These are phyloP conservation scores for Tachypleus tridentatus DNA, from an alignment of 1,140 invertebrate species.

Conservation along the genomic window DNA sequence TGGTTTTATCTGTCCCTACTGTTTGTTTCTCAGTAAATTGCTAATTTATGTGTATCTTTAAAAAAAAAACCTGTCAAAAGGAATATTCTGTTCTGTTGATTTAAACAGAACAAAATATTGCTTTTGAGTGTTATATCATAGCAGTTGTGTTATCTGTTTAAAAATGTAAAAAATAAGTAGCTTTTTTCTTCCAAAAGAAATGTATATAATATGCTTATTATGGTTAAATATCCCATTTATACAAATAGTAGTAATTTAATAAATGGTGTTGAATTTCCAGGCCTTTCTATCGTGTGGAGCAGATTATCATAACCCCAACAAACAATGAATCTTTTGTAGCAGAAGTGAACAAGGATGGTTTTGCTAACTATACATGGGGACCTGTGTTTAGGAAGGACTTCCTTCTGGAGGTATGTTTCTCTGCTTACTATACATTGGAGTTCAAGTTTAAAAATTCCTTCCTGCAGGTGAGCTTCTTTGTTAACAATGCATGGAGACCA, in stretches of 20 bases:
- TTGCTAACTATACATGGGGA: constrained; percentile 46
- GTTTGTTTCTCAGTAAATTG: not conserved
- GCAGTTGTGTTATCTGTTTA: too few species aligned
- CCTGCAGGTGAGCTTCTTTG: too few species aligned
- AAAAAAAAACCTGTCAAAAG: too few species aligned
- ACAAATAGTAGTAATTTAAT: too few species aligned
- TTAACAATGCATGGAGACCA: too few species aligned
- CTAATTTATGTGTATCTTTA: too few species aligned
- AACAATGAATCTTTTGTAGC: constrained; percentile 15
- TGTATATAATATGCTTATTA: too few species aligned
- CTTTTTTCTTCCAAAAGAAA: too few species aligned
- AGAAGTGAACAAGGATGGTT: constrained; percentile 8
- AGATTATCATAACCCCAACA: constrained; percentile 54
- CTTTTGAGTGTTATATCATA: too few species aligned
- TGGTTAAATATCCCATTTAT: too few species aligned
- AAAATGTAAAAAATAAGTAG: too few species aligned
- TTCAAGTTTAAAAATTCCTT: too few species aligned
- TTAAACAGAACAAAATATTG: constrained; percentile 10
- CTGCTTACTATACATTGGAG: not conserved
- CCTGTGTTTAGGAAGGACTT: constrained; percentile 77
- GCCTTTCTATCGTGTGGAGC: constrained; percentile 92
- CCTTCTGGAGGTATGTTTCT: constrained; percentile 40
- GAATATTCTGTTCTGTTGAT: not conserved
- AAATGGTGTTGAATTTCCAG: not conserved
- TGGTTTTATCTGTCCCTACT: not conserved